phyloP scores from a whole-genome alignment of 2,797 vertebrate species.

The Sciurus vulgaris region DNA sequence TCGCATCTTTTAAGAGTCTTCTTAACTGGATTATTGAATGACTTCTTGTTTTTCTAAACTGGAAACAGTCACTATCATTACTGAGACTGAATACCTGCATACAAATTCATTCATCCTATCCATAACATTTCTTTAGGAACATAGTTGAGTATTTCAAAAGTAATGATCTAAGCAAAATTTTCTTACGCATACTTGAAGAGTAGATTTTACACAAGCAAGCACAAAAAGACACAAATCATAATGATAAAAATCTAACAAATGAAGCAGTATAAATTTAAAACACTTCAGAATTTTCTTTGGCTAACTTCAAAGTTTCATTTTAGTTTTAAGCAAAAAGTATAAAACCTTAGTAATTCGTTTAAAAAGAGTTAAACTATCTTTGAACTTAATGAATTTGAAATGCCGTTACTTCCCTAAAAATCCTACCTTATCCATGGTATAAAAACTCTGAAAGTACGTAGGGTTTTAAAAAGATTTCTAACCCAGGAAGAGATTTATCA shows the following conservation, averaged over 20 bases:
- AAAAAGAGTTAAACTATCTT: conserved; percentile 69
- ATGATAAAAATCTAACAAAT: conserved; percentile 53
- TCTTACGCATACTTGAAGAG: background rate
- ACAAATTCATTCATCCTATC: background rate
- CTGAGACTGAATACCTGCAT: background rate
- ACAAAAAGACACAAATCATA: background rate
- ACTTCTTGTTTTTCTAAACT: background rate
- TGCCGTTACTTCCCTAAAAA: conserved; percentile 70
- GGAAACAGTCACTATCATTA: background rate
- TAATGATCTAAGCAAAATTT: conserved; percentile 45
- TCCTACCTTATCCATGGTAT: conserved; percentile 48
- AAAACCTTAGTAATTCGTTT: background rate
- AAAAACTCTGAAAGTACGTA: conserved; percentile 45
- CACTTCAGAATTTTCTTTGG: background rate
- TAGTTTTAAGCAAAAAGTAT: background rate
- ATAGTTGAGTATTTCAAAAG: background rate
- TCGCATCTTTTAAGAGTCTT: background rate
- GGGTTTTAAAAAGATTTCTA: conserved; percentile 71
- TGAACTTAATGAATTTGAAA: conserved; percentile 72
- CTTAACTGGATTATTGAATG: background rate
- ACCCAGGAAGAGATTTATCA: conserved; percentile 30
- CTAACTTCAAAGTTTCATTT: background rate
- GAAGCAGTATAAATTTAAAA: background rate
- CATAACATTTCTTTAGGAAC: background rate
- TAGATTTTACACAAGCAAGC: background rate